Evolutionary conservation across 1,140 invertebrate genomes (phyloP).

Genomic region (Whitmania pigra): DNA sequence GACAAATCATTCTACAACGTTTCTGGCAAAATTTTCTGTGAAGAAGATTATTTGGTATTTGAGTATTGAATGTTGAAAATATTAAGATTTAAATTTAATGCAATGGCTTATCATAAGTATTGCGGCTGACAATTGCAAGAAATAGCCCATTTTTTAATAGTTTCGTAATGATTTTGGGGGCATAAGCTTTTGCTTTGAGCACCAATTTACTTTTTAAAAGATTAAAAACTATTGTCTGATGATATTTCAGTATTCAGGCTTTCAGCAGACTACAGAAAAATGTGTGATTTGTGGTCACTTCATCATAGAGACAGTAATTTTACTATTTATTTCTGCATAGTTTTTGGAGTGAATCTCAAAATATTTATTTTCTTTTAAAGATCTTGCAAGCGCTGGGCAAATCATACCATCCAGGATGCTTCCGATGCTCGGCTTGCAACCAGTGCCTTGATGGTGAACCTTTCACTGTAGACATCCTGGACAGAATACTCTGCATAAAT

Average conservation of each 20-base stretch:
- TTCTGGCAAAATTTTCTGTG: constrained; percentile 88
- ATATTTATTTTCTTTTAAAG: constrained; percentile 44
- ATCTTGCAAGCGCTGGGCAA: constrained; percentile 98
- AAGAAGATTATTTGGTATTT: constrained; percentile 86
- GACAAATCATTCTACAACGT: constrained; percentile 98
- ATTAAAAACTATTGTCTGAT: no score
- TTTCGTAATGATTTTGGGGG: no score
- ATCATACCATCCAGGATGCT: constrained; percentile 96
- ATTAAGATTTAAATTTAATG: neutral
- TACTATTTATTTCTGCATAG: neutral
- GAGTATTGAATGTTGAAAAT: neutral
- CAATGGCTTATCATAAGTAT: neutral
- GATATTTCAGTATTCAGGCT: constrained; percentile 13
- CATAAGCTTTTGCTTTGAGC: no score
- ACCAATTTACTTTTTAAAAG: no score
- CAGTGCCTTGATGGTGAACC: constrained; percentile 94
- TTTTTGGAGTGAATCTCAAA: neutral
- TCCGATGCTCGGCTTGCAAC: constrained; percentile 91
- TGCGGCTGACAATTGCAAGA: no score
- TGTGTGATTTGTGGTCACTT: constrained; percentile 17
- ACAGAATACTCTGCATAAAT: constrained; percentile 96
- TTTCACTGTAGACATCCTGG: constrained; percentile 90
- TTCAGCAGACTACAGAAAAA: constrained; percentile 19
- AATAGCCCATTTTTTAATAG: no score
- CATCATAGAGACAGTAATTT: constrained; percentile 8